Conservation (phyloP, 30 jellyfish, hydroid and myxozoan genomes). For the Clytia hemisphaerica region DNA sequence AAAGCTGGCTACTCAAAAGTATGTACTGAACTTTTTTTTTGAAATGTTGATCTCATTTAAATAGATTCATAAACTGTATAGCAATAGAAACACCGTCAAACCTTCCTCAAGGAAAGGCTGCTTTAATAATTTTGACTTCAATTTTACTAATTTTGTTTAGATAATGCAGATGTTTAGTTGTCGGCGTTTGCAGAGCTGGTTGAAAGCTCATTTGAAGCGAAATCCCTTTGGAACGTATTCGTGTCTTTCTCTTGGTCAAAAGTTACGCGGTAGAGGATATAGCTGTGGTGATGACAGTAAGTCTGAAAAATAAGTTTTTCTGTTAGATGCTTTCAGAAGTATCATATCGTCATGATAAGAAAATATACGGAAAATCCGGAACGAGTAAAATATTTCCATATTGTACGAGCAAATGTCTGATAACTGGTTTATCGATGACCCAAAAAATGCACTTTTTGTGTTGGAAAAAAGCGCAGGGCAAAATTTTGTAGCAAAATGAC, state of each 20-base stretch:
- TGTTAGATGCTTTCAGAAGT: too few species aligned
- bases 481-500: too few species aligned
- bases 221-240: conserved; percentile 88
- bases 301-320: conserved; percentile 2
- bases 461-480: too few species aligned
- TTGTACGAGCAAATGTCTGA: too few species aligned
- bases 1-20: conserved; percentile 81
- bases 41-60: too few species aligned
- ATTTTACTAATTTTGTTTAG: not conserved
- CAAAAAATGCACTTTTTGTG: too few species aligned
- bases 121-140: not conserved
- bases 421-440: too few species aligned
- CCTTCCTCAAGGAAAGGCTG: not conserved
- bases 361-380: too few species aligned
- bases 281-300: conserved; percentile 80
- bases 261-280: conserved; percentile 83
- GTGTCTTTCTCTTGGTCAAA: conserved; percentile 71
- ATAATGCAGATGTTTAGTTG: conserved; percentile 24
- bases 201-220: conserved; percentile 40
- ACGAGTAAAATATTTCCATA: too few species aligned
- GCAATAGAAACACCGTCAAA: too few species aligned
- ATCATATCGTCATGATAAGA: too few species aligned
- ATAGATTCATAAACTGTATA: too few species aligned
- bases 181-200: conserved; percentile 67
- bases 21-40: not conserved